Conservation (phyloP, 2,888 invertebrate species). For the Nomada flava region DNA sequence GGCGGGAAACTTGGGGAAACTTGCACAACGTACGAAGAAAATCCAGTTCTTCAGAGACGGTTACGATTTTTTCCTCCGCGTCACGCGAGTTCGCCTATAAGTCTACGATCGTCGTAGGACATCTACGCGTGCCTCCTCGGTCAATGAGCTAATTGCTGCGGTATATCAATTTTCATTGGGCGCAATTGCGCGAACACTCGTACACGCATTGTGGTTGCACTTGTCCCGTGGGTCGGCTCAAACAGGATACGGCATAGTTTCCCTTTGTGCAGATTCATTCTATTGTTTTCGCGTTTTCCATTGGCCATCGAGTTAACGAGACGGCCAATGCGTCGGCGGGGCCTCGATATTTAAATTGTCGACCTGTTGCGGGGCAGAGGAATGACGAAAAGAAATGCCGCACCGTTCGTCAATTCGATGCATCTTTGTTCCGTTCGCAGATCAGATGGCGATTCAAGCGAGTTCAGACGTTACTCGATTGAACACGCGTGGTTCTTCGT, state of each 20-base stretch:
- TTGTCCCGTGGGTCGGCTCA: slow-evolving; percentile 74
- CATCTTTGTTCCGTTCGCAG: background rate
- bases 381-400: slow-evolving; percentile 15
- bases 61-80: background rate
- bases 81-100: background rate
- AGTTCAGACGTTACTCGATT: background rate
- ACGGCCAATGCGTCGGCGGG: slow-evolving; percentile 22
- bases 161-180: slow-evolving; percentile 82
- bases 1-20: slow-evolving; percentile 29
- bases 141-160: slow-evolving; percentile 80
- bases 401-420: background rate
- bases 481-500: no score
- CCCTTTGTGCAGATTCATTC: slow-evolving; percentile 62
- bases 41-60: slow-evolving; percentile 43
- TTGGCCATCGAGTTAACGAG: slow-evolving; percentile 40
- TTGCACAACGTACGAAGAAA: slow-evolving; percentile 52
- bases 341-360: slow-evolving; percentile 34
- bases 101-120: slow-evolving; percentile 33
- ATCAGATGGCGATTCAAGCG: background rate
- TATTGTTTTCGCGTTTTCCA: slow-evolving; percentile 48
- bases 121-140: slow-evolving; percentile 71
- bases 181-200: slow-evolving; percentile 77
- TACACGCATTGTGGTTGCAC: slow-evolving; percentile 75
- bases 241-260: slow-evolving; percentile 76
- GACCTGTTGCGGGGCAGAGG: background rate